These are phyloP conservation scores for Yasuhikotakia modesta DNA, from an alignment of 2,797 vertebrate genomes.

Conservation along the genomic window DNA sequence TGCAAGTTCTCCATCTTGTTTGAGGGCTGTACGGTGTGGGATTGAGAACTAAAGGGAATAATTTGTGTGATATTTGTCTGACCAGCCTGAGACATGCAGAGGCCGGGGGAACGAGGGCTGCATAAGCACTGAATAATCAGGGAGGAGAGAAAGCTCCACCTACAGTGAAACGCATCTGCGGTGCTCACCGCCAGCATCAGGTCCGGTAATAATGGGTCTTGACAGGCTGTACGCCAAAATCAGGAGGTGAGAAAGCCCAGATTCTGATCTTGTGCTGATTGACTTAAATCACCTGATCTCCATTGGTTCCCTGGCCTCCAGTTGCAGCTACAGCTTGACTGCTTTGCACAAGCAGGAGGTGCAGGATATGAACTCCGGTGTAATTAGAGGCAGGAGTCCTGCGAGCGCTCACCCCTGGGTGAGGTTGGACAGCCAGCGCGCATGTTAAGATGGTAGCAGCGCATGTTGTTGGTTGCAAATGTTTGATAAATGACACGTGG, in stretches of 20 bases:
- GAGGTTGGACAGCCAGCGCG: neutral
- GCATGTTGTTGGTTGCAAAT: conserved; percentile 1
- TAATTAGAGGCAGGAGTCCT: neutral
- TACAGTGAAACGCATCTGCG: conserved; percentile 8
- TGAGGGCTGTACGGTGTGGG: conserved; percentile 3
- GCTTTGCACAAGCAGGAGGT: neutral
- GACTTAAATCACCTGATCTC: conserved; percentile 27
- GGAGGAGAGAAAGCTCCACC: neutral
- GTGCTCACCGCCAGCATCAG: conserved; percentile 18
- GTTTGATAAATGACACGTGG: neutral
- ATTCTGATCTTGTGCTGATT: conserved; percentile 38
- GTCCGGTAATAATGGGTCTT: conserved; percentile 34
- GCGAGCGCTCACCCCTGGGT: neutral
- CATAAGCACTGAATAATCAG: conserved; percentile 44
- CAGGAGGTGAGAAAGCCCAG: neutral
- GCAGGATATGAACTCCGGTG: conserved; percentile 12
- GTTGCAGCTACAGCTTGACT: neutral
- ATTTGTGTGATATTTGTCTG: conserved; percentile 31
- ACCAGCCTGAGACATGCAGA: conserved; percentile 18
- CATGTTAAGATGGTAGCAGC: neutral
- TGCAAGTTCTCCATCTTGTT: conserved; percentile 39
- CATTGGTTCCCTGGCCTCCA: neutral
- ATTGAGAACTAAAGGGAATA: conserved; percentile 32
- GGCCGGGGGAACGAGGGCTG: conserved; percentile 19
- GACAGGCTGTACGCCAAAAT: conserved; percentile 5